A percentile compares a stretch with the other conserved stretches of the same genome.
These are phyloP conservation scores for Plutomurus gul DNA, from an alignment of 1,140 invertebrate species.

Conservation along the genomic window DNA sequence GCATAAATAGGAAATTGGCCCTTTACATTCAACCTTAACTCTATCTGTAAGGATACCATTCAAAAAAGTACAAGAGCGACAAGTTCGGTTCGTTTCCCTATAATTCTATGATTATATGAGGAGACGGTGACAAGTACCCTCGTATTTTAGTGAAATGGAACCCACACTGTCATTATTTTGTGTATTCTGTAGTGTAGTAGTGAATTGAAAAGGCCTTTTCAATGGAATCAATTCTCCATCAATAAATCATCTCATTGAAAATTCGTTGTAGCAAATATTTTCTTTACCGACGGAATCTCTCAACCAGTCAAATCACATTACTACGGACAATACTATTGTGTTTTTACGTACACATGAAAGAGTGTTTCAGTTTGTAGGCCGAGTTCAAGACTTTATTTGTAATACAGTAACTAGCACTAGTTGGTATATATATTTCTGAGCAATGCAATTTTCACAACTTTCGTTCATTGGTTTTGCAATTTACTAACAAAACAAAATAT, in stretches of 20 bases:
- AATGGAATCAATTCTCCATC: constrained; percentile 7
- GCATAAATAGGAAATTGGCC: constrained; percentile 5
- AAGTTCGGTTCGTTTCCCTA: too few species aligned
- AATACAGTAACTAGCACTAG: background rate
- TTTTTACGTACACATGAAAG: too few species aligned
- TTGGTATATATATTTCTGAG: background rate
- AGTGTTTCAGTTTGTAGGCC: constrained; percentile 10
- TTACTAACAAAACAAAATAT: too few species aligned
- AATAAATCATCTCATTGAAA: background rate
- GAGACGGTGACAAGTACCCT: too few species aligned
- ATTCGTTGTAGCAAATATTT: constrained; percentile 1
- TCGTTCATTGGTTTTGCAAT: too few species aligned
- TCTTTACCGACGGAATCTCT: background rate
- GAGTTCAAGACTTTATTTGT: background rate
- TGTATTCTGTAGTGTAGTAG: background rate
- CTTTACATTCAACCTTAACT: background rate
- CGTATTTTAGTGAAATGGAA: too few species aligned
- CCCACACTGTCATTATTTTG: too few species aligned
- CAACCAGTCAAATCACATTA: too few species aligned
- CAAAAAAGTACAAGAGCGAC: too few species aligned
- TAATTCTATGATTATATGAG: too few species aligned
- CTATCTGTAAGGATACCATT: too few species aligned
- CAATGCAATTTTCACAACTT: constrained; percentile 18
- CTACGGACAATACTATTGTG: too few species aligned
- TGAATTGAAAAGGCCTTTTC: background rate